Evolutionary conservation across 2,113 vertebrate genomes (phyloP), one percentile per base, ranked within the genome.

Genomic region (Irena cyanogastra): DNA sequence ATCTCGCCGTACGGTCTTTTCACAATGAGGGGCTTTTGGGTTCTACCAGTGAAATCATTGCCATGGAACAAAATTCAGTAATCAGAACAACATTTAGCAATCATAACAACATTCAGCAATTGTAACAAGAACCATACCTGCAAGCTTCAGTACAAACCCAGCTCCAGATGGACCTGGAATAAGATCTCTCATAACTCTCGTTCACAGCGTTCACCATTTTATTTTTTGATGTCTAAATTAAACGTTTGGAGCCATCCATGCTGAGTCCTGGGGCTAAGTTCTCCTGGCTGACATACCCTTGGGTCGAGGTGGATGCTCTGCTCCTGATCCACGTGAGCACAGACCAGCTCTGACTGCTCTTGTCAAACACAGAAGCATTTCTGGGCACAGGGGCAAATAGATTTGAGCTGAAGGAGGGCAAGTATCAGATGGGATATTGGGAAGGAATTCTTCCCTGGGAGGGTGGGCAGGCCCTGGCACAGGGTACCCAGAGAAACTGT

Each of bases 271-370:
- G 7, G 65, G 33, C 33, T 42, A 8, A 39, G 24, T 37, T 26
- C 16, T 52, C 45, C 7, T 23, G 33, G 35, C 20, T 76, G 44
- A 13, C 13, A 4, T 4, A 65, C 24, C 37, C 7, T 42, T 14
- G 17, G 28, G 23, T 20, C 0, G 0, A 71, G 20, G 16, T 12
- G 4, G 42, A 11, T 6, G 4, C n/a, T 65, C 35, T 52, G 24
- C 23, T 80, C 23, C 42, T 22, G 13, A 15, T 33, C 61, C 53
- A 4, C 5, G 10, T 14, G n/a, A 49, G 19, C 57, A 41, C 41
- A 68, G 28, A n/a, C 12, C 41, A 82, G 35, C 53, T 78, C 47
- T 47, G 31, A 23, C 39, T 33, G 57, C 23, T 69, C 35, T 15
- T 37, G 37, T 41, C 35, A n/a, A 87, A 60, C 45, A 24, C 45